phyloP scores from a whole-genome alignment of 2,113 vertebrate genomes.

The Orcinus orca region DNA sequence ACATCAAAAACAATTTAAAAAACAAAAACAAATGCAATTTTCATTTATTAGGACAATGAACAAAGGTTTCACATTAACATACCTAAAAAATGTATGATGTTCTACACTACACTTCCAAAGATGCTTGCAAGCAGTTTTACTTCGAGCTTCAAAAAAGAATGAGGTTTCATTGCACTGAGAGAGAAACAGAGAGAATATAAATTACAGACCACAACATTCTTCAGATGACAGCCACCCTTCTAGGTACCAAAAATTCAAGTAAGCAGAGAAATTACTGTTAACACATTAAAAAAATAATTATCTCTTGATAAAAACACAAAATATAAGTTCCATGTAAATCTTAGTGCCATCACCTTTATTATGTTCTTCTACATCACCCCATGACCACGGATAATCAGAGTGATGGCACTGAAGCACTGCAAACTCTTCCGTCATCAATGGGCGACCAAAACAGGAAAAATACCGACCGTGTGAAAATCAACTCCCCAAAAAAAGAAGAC shows the following conservation, averaged over 20 bases:
- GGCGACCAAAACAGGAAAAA: neutral
- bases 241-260: neutral
- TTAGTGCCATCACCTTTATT: neutral
- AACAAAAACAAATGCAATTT: neutral
- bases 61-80: neutral
- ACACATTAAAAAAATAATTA: neutral
- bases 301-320: neutral
- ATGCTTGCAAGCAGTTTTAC: conserved; percentile 89
- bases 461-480: neutral
- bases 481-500: neutral
- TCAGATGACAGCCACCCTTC: neutral
- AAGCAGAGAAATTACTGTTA: neutral
- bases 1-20: neutral
- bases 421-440: neutral
- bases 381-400: neutral
- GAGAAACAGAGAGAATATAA: conserved; percentile 5
- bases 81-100: conserved; percentile 94
- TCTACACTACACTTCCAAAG: conserved; percentile 95
- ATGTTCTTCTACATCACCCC: neutral
- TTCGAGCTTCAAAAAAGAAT: conserved; percentile 91
- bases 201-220: neutral
- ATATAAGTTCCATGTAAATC: neutral
- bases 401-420: neutral
- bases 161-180: conserved; percentile 92
- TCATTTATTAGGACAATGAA: neutral